Evolutionary conservation across 2,797 vertebrate genomes (phyloP), one percentile per base, ranked within the genome.

Genomic region (Tachyglossus aculeatus): DNA sequence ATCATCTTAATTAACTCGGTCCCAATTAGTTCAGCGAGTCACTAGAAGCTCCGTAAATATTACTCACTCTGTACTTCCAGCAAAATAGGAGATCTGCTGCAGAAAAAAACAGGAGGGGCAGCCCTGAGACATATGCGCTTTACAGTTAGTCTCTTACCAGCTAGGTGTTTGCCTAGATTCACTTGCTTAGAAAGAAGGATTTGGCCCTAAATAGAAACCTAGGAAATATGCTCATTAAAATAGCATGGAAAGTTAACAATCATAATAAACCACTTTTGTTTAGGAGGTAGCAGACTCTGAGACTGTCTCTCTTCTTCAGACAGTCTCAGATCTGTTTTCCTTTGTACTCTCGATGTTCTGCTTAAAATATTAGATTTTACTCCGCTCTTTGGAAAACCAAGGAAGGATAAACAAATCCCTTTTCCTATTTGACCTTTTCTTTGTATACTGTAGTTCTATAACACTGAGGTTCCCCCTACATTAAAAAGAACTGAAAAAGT

Each of bases 91-190:
- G 29, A 1, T 19, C 1, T 85, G 84, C 76, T 79, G 71, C 86
- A 72, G 84, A 73, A 10, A 63, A 54, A 51, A 70, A 88, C 88
- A 83, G 86, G 27, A 89, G 88, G 83, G 86, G 87, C 88, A 88
- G 83, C 76, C 64, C 2, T 1, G 48, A 83, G 72, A 73, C 71
- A 37, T 84, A 52, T 48, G 59, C 31, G 9, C n/a, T 51, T 50
- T 22, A 11, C 11, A 60, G 53, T 50, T 58, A 48, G 0, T 9
- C 33, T 32, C 48, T 50, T 38, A 45, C 12, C 29, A 27, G 36
- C 29, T 16, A 41, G 34, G 9, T 3, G 9, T 11, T n/a, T 19
- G 11, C 18, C 50, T 25, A 29, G 47, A 11, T 29, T 29, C 27
- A 29, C 8, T 27, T 18, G 7, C 19, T 37, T 22, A 25, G 31